These are phyloP conservation scores for Egretta garzetta DNA, from an alignment of 2,113 vertebrate genomes.

Conservation along the genomic window DNA sequence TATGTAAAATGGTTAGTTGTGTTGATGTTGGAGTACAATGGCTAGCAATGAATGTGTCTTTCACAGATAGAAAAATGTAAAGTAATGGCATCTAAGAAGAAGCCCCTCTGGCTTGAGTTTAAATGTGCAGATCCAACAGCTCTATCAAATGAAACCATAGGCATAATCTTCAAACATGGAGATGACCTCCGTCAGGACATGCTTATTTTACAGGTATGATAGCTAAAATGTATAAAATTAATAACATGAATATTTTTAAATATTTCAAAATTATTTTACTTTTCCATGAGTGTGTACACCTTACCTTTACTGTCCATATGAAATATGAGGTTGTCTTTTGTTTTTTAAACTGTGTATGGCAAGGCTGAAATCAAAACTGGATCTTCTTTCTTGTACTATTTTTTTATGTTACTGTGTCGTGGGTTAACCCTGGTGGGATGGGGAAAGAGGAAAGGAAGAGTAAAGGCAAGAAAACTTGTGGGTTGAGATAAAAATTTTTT, in stretches of 20 bases:
- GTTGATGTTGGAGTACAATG: neutral
- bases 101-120: constrained; percentile 97
- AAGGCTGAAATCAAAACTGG: neutral
- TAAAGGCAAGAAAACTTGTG: neutral
- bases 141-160: constrained; percentile 92
- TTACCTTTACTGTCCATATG: neutral
- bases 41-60: neutral
- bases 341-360: neutral
- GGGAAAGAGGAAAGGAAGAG: neutral
- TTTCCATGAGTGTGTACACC: neutral
- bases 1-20: neutral
- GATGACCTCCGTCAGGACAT: constrained; percentile 98
- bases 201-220: constrained; percentile 94
- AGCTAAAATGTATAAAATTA: neutral
- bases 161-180: constrained; percentile 97
- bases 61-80: constrained; percentile 96
- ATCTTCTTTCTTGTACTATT: neutral
- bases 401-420: neutral
- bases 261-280: neutral
- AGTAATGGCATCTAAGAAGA: constrained; percentile 99
- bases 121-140: constrained; percentile 91
- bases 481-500: neutral
- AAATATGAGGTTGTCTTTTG: neutral
- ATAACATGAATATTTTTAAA: neutral
- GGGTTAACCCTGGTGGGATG: neutral